Evolutionary conservation across 1,140 invertebrate species (phyloP).

Genomic region (Gryllus bimaculatus): DNA sequence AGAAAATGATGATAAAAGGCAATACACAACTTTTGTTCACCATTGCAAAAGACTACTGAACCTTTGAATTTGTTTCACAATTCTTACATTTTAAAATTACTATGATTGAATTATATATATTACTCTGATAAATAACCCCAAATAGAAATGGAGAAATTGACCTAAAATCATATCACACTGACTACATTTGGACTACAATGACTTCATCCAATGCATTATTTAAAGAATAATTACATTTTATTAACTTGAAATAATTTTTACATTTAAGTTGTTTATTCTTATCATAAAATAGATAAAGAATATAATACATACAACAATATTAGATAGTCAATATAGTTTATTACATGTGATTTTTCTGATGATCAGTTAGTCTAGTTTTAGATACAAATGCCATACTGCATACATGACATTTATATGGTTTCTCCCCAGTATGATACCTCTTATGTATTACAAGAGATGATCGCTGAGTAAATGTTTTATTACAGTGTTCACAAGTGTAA

Average conservation of each 20-base stretch:
- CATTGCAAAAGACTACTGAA: too few species aligned
- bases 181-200: too few species aligned
- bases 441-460: constrained; percentile 44
- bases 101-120: too few species aligned
- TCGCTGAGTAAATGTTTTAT: constrained; percentile 23
- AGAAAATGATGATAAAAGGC: too few species aligned
- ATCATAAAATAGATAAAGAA: neutral
- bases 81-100: too few species aligned
- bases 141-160: too few species aligned
- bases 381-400: constrained; percentile 40
- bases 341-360: constrained; percentile 23
- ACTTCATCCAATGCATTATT: too few species aligned
- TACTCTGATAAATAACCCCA: too few species aligned
- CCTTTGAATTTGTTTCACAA: too few species aligned
- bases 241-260: neutral
- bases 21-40: too few species aligned
- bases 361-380: constrained; percentile 25
- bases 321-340: neutral
- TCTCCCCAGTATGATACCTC: constrained; percentile 58
- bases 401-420: constrained; percentile 52
- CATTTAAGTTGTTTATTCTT: neutral
- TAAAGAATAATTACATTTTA: neutral
- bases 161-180: too few species aligned
- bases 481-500: constrained; percentile 30
- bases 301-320: neutral